Evolutionary conservation across 92 coral and sea anemone species (phyloP), one percentile per base, ranked within the genome.

Genomic region (Scolanthus callimorphus): DNA sequence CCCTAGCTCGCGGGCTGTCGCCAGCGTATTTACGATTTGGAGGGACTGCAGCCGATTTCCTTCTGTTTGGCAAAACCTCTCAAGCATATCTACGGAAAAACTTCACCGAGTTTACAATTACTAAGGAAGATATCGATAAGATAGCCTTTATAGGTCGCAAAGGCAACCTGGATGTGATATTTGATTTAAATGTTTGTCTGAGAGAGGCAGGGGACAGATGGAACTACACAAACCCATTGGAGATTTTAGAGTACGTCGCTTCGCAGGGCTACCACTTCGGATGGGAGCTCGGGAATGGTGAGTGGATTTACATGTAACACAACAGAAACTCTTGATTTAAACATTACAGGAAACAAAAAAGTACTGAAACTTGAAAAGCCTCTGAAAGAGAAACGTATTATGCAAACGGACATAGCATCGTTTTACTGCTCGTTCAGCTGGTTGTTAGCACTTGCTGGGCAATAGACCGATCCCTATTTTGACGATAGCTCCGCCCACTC

Each of bases 271-370:
- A 73, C 29, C 49, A 47, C 41, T 90, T 87, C 71, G 86, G 82
- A 10, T 90, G 97, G 97, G 95, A 90, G 37, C 94, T 90, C 30
- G 97, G 97, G 20, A 90, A 90, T 59, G 97, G 91, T 83, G 77
- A 54, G 49, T 4, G 39, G n/a, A 34, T 6, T 34, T 15, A n/a
- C n/a, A n/a, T n/a, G n/a, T n/a, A n/a, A 34, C 41, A 6, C 41
- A 34, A 34, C 15, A 6, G 8, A 15, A 34, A 6, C 6, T 34
- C 41, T 6, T 6, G 41, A 15, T 15, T 6, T 34, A 34, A 34
- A 34, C 41, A 15, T 34, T 34, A 6, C 15, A 15, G 15, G 41
- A 15, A 34, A 34, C 41, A 6, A 6, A 34, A 34, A 34, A 34
- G 41, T 15, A 34, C 41, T 34, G 8, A 6, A 34, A 6, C 15